Percentiles rank a stretch among this genome's conserved stretches.
Evolutionary conservation across 1,140 invertebrate genomes (phyloP).

Genomic region (Polyergus mexicanus): DNA sequence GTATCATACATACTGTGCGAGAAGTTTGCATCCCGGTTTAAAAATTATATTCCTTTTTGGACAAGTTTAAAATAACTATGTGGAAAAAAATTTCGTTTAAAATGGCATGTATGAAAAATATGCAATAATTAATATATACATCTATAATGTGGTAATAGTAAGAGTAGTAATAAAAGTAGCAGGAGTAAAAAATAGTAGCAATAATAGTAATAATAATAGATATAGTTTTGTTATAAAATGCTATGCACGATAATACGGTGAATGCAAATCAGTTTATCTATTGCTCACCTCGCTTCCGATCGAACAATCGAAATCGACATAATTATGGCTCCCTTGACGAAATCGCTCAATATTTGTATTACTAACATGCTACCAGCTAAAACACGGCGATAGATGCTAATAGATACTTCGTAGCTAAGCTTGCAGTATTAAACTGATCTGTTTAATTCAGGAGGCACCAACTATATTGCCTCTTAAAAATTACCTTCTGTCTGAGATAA

Average conservation of each 20-base stretch:
- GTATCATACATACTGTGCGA: conserved; percentile 33
- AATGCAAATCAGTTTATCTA: conserved; percentile 51
- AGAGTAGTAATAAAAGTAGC: conserved; percentile 31
- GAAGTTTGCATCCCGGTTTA: neutral
- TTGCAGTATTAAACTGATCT: conserved; percentile 55
- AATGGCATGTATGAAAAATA: conserved; percentile 29
- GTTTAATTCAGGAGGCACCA: conserved; percentile 35
- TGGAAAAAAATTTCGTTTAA: conserved; percentile 3
- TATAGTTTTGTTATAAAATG: conserved; percentile 41
- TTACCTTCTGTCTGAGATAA: conserved; percentile 47
- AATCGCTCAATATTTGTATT: conserved; percentile 29
- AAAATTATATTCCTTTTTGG: conserved; percentile 15
- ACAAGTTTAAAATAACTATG: neutral
- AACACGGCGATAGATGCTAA: conserved; percentile 54
- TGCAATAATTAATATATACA: conserved; percentile 43
- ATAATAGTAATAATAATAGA: conserved; percentile 20
- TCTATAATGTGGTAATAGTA: conserved; percentile 3
- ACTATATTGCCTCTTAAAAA: conserved; percentile 36
- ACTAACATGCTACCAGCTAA: conserved; percentile 61
- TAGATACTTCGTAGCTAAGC: conserved; percentile 50
- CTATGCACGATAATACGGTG: conserved; percentile 33
- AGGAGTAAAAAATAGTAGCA: conserved; percentile 28
- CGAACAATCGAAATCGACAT: conserved; percentile 37
- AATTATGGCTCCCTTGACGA: conserved; percentile 44
- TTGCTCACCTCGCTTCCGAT: conserved; percentile 40